These are phyloP conservation scores for Crematogaster levior DNA, from an alignment of 2,888 invertebrate species.

Conservation along the genomic window DNA sequence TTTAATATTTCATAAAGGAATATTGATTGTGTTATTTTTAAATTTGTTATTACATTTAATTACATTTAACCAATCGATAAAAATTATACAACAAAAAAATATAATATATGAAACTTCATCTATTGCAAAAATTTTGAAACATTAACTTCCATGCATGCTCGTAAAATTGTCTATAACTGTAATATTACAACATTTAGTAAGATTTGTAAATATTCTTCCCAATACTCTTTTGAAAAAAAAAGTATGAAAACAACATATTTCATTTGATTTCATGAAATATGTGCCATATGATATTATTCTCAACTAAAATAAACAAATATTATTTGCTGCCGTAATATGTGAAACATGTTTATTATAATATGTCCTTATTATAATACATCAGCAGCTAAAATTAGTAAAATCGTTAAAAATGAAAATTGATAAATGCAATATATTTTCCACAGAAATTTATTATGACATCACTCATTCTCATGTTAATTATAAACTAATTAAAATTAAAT, in stretches of 20 bases:
- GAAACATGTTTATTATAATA: slow-evolving; percentile 18
- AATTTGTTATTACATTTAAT: too few species aligned
- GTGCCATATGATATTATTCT: background rate
- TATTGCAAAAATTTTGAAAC: background rate
- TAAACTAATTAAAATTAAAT: slow-evolving; percentile 18
- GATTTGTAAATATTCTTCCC: slow-evolving; percentile 4
- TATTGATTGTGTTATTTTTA: background rate
- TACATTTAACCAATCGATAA: background rate
- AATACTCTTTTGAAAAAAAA: too few species aligned
- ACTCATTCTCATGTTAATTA: slow-evolving; percentile 6
- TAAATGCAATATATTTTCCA: slow-evolving; percentile 11
- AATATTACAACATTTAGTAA: background rate
- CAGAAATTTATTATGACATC: slow-evolving; percentile 7
- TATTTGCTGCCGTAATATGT: slow-evolving; percentile 15
- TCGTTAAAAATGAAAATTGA: slow-evolving; percentile 11
- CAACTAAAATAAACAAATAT: slow-evolving; percentile 28
- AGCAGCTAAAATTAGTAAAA: slow-evolving; percentile 9
- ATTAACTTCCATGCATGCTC: background rate
- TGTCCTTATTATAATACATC: background rate
- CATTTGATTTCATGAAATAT: slow-evolving; percentile 11
- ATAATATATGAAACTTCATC: background rate
- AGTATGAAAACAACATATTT: background rate
- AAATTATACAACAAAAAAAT: background rate
- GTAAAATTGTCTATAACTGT: background rate
- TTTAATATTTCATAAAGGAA: background rate